These are phyloP conservation scores for Sarcophaga variegata DNA, from an alignment of 2,888 invertebrate species.

Conservation along the genomic window DNA sequence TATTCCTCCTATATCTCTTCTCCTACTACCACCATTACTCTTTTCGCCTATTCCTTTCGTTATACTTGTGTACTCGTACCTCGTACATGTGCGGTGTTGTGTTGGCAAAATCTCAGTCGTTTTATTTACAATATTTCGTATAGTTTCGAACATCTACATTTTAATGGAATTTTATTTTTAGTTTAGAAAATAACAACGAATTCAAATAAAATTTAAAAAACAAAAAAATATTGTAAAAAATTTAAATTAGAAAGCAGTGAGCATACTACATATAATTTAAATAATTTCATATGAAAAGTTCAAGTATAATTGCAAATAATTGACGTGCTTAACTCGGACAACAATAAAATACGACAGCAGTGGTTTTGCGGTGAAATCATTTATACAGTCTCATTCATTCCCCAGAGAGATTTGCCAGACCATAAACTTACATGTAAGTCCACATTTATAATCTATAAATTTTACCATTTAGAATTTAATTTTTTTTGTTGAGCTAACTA, in stretches of 20 bases:
- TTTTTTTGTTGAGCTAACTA: too few species aligned
- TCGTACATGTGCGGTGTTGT: neutral
- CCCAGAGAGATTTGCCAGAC: slow-evolving; percentile 10
- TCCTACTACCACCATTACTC: neutral
- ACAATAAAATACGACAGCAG: neutral
- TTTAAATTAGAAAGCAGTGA: neutral
- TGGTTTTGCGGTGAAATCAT: slow-evolving; percentile 2
- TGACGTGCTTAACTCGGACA: neutral
- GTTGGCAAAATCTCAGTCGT: neutral
- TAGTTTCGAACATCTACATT: too few species aligned
- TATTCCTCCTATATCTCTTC: too few species aligned
- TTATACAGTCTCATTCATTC: neutral
- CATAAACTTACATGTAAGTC: slow-evolving; percentile 49
- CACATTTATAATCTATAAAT: neutral
- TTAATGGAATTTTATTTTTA: too few species aligned
- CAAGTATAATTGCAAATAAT: neutral
- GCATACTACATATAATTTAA: neutral
- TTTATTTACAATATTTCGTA: neutral
- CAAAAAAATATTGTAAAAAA: neutral
- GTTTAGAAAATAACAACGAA: neutral
- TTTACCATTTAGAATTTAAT: too few species aligned
- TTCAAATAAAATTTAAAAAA: neutral
- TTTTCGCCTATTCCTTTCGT: neutral
- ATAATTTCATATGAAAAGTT: neutral
- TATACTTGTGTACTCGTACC: neutral